These are phyloP conservation scores for Euzophera pinguis DNA, from an alignment of 2,888 invertebrate species.

Conservation along the genomic window DNA sequence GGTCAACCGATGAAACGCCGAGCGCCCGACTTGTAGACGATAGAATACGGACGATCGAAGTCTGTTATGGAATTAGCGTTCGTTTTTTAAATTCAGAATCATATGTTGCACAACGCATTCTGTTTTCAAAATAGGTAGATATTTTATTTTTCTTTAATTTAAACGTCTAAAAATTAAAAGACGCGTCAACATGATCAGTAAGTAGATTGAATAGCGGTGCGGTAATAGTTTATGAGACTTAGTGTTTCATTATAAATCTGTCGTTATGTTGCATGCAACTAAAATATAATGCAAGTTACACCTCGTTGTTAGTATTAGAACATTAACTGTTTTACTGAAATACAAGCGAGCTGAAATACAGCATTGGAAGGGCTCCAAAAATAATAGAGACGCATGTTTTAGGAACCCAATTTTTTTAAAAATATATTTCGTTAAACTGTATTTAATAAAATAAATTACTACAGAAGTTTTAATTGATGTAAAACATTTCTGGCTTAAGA, in stretches of 20 bases:
- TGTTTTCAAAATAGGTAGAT: no score
- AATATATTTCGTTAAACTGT: neutral
- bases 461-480: no score
- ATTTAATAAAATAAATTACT: neutral
- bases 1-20: conserved; percentile 62
- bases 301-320: conserved; percentile 25
- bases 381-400: conserved; percentile 37
- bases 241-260: neutral
- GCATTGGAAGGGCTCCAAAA: conserved; percentile 60
- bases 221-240: neutral
- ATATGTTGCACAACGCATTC: no score
- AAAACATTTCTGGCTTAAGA: no score
- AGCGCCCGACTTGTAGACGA: neutral
- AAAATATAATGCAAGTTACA: conserved; percentile 23
- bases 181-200: neutral
- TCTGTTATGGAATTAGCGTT: neutral
- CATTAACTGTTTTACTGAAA: conserved; percentile 33
- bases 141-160: no score
- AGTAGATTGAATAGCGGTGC: neutral
- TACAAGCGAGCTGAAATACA: conserved; percentile 29
- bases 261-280: conserved; percentile 14
- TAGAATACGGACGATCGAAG: neutral
- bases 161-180: no score
- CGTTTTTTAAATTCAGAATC: neutral
- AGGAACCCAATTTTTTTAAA: neutral